Base-by-base conservation (phyloP, 2,888 invertebrate genomes). In the Ecdyonurus torrentis region DNA sequence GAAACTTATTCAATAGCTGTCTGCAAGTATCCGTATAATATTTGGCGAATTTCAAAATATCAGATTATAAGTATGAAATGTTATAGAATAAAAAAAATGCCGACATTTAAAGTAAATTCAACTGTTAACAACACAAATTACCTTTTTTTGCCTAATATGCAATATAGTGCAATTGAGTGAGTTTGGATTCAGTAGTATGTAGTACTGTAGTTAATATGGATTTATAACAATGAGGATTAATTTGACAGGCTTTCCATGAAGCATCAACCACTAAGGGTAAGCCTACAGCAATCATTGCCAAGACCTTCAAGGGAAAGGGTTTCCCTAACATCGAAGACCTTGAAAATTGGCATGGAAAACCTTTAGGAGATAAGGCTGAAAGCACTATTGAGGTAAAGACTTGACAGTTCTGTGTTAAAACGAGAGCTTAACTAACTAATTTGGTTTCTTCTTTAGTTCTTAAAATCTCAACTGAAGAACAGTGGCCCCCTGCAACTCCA, bases 311-410 rank as follows among this genome's bases (percentile, higher is more conserved):
- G 78, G 99, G 99, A 23, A 89, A 83, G 73, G 86, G 84, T 70
- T 93, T 93, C 78, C 85, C 87, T 55, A 86, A 86, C 62, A 92
- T 99, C 71, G 97, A 96, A 75, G 91, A 99, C 74, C 70, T 83
- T 68, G 91, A 94, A 64, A 93, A 95, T 76, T 99, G 97, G 97
- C 99, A 99, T 73, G 99, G 99, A 61, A 99, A 99, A 76, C 87
- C 99, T 0, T 77, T 99, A 64, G 96, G 94, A 0, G 86, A 82
- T 61, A 87, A 91, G 65, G 84, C 89, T 1, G 85, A 85, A 0
- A 83, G 79, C 68, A 82, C 89, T 10, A 73, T 86, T 64, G 71
- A 76, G 69, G 83, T 83, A 72, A 64, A 63, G 64, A n/a, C n/a
- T n/a, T n/a, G n/a, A n/a, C n/a, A n/a, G n/a, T n/a, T n/a, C n/a